phyloP scores from a whole-genome alignment of 2,797 vertebrate genomes.

The Phrynocephalus guinanensis region DNA sequence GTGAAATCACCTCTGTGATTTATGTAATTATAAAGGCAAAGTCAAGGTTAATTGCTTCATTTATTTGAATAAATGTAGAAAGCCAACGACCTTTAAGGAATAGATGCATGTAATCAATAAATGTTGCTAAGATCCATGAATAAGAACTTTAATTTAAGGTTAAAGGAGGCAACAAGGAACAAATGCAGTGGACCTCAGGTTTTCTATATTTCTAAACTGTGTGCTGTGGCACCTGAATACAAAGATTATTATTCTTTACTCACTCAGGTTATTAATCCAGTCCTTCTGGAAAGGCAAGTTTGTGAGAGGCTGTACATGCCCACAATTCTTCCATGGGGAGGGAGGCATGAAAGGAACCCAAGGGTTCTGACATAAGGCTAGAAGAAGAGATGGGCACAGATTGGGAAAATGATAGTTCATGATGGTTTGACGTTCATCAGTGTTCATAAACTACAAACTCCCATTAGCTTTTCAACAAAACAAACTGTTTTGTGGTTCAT shows the following conservation, averaged over 20 bases:
- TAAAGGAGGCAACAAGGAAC: slow-evolving; percentile 3
- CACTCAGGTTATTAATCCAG: background rate
- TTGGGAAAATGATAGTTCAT: too few species aligned
- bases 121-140: background rate
- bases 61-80: slow-evolving; percentile 26
- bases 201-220: background rate
- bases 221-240: background rate
- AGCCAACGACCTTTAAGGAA: background rate
- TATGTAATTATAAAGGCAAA: slow-evolving; percentile 29
- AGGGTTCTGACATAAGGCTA: too few species aligned
- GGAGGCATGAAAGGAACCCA: too few species aligned
- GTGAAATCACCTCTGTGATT: slow-evolving; percentile 10
- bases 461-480: too few species aligned
- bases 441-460: too few species aligned
- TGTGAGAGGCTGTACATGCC: background rate
- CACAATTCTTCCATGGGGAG: too few species aligned
- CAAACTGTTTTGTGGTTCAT: too few species aligned
- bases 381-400: too few species aligned
- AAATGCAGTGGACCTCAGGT: background rate
- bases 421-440: too few species aligned
- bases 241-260: background rate
- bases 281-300: background rate
- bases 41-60: slow-evolving; percentile 14
- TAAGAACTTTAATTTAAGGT: background rate
- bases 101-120: slow-evolving; percentile 16